Percentiles rank a stretch among this genome's conserved stretches.
Evolutionary conservation across 2,113 vertebrate genomes (phyloP).

Genomic region (Phylloscopus trochiloides): DNA sequence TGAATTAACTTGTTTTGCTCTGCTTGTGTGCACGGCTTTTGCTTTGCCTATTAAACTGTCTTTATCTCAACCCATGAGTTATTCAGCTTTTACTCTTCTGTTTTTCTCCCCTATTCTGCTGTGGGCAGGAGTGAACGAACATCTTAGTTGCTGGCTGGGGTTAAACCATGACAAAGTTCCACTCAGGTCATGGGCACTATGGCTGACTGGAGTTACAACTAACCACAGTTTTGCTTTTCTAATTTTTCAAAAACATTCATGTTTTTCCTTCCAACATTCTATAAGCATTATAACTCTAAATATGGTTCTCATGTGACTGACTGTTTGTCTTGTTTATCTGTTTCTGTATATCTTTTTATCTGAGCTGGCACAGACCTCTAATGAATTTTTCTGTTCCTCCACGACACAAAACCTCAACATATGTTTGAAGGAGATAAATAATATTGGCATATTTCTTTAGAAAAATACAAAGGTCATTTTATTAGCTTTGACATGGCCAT

Average conservation of each 20-base stretch:
- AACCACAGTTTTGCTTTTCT: neutral
- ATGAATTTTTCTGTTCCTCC: neutral
- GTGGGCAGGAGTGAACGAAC: no score
- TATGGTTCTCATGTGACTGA: neutral
- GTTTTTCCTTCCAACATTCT: neutral
- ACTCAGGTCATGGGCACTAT: neutral
- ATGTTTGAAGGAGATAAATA: neutral
- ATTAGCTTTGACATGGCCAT: neutral
- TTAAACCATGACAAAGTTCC: neutral
- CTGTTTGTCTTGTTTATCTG: neutral
- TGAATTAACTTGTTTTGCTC: neutral
- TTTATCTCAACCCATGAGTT: neutral
- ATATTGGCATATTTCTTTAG: neutral
- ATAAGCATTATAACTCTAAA: neutral
- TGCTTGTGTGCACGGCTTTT: fast-evolving
- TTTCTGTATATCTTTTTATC: neutral
- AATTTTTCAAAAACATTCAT: neutral
- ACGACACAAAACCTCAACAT: neutral
- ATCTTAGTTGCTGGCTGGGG: neutral
- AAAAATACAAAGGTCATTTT: neutral
- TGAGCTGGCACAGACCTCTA: neutral
- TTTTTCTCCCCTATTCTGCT: neutral
- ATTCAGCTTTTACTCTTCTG: neutral
- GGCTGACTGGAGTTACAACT: neutral
- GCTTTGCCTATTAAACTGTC: neutral